These are phyloP conservation scores for Sthenelais limicola DNA, from an alignment of 2,888 invertebrate species.

Conservation along the genomic window DNA sequence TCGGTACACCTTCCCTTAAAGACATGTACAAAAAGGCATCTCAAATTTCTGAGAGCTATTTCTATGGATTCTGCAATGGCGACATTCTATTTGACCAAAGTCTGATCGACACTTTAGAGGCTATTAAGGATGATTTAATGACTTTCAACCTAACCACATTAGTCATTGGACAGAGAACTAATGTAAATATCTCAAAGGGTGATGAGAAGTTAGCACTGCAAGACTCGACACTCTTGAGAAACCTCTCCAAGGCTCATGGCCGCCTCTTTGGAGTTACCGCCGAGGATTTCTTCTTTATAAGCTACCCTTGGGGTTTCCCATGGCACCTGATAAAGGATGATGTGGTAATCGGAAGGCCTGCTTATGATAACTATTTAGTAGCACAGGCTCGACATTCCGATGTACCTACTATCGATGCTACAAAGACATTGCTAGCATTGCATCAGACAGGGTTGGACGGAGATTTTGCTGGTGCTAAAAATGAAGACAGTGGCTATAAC, in stretches of 20 bases:
- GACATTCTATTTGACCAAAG: conserved; percentile 33
- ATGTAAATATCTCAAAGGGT: background rate
- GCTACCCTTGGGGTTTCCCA: conserved; percentile 6
- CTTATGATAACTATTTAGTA: conserved; percentile 40
- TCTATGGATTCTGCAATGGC: conserved; percentile 37
- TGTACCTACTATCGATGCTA: conserved; percentile 18
- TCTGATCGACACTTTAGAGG: background rate
- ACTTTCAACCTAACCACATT: background rate
- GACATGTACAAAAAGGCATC: conserved; percentile 33
- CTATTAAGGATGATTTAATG: background rate
- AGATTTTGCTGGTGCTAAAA: conserved; percentile 32
- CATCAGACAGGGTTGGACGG: conserved; percentile 36
- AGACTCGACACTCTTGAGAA: background rate
- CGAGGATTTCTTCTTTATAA: conserved; percentile 37
- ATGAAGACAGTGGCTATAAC: conserved; percentile 21
- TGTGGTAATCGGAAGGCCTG: conserved; percentile 34
- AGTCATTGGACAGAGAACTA: conserved; percentile 28
- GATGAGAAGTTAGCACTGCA: too few species aligned
- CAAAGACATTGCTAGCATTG: conserved; percentile 14
- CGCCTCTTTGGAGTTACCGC: conserved; percentile 18
- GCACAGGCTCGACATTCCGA: conserved; percentile 2
- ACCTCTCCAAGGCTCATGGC: too few species aligned
- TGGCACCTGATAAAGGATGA: conserved; percentile 37
- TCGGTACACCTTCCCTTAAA: conserved; percentile 18
- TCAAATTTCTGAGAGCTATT: conserved; percentile 2